A percentile compares a stretch with the other conserved stretches of the same genome.
Conservation (phyloP, 2,113 vertebrate species). For the Nanorana parkeri region DNA sequence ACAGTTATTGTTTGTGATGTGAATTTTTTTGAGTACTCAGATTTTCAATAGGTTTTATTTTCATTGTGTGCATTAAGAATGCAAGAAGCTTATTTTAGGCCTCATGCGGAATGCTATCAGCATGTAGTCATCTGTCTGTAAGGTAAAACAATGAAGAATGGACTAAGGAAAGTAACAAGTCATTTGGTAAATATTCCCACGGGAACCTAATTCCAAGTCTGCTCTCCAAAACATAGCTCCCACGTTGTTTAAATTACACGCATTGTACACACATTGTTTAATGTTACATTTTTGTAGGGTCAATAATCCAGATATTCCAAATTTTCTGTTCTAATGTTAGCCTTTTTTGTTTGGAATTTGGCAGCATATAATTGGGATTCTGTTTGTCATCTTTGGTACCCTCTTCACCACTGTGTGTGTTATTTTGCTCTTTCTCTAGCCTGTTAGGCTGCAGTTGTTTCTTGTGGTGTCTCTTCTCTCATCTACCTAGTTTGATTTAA, state of each 20-base stretch:
- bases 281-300: not conserved
- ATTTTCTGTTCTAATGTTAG: too few relatives aligned
- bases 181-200: constrained; percentile 65
- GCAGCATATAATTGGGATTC: too few relatives aligned
- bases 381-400: too few relatives aligned
- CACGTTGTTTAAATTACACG: not conserved
- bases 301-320: not conserved
- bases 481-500: too few relatives aligned
- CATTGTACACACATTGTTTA: constrained; percentile 19
- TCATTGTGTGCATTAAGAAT: constrained; percentile 55
- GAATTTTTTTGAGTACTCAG: not conserved
- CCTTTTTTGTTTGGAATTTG: too few relatives aligned
- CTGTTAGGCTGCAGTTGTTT: too few relatives aligned
- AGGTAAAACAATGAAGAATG: constrained; percentile 65
- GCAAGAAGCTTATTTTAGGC: constrained; percentile 51
- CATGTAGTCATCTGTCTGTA: constrained; percentile 65
- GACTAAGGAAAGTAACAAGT: constrained; percentile 61
- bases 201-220: constrained; percentile 61
- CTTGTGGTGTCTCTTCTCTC: too few relatives aligned
- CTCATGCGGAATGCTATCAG: constrained; percentile 61
- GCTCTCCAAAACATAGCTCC: constrained; percentile 62
- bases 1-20: too few relatives aligned
- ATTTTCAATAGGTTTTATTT: constrained; percentile 48
- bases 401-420: too few relatives aligned
- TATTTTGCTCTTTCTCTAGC: too few relatives aligned